phyloP scores from a whole-genome alignment of 1,140 invertebrate species.

The Solenopsis fugax region DNA sequence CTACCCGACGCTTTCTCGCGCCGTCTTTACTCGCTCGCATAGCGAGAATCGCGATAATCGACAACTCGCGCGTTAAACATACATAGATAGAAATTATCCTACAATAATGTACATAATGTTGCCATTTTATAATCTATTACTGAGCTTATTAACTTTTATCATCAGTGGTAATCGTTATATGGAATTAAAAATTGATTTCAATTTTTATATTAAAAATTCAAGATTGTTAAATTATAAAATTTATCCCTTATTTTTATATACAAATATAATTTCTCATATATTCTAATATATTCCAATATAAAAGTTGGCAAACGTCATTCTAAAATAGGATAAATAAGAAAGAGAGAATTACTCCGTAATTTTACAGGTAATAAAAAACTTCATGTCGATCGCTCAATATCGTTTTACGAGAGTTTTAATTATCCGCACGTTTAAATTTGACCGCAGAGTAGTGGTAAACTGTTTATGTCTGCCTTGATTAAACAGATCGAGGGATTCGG shows the following conservation, averaged over 20 bases:
- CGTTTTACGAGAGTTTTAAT: slow-evolving; percentile 42
- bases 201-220: not conserved
- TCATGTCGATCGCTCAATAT: not conserved
- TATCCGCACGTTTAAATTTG: slow-evolving; percentile 21
- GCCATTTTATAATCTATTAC: not conserved
- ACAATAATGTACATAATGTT: not conserved
- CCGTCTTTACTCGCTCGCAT: no score
- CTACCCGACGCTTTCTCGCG: no score
- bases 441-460: slow-evolving; percentile 20
- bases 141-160: not conserved
- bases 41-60: no score
- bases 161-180: not conserved
- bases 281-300: not conserved
- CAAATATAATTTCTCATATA: not conserved
- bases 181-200: not conserved
- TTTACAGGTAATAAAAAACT: not conserved
- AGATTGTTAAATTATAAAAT: not conserved
- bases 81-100: no score
- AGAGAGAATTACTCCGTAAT: not conserved
- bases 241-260: not conserved
- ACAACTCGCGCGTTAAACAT: no score
- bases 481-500: slow-evolving; percentile 82
- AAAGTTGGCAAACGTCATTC: not conserved
- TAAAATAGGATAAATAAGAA: not conserved
- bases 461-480: slow-evolving; percentile 48